Conservation (phyloP, 2,797 vertebrate genomes). For the Enteromius anoplus region DNA sequence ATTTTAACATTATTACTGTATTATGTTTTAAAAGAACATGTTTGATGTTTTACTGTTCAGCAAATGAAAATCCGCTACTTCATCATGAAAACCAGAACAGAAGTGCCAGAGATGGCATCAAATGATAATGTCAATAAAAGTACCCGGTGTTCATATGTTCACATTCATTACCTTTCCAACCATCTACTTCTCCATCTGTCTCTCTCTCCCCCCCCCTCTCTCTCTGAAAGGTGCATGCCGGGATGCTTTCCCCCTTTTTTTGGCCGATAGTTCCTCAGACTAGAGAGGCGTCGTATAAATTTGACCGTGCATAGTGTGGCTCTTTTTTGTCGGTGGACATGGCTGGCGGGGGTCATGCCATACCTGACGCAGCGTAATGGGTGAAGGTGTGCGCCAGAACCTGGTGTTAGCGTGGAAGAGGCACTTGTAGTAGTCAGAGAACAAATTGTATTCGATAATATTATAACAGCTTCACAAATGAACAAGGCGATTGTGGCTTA, state of each 20-base stretch:
- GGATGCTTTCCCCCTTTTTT: too few species aligned
- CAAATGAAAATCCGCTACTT: conserved; percentile 21
- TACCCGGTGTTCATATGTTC: neutral
- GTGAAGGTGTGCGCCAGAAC: neutral
- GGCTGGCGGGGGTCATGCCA: neutral
- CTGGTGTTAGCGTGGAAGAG: too few species aligned
- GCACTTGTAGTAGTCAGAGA: too few species aligned
- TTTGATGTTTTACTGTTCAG: neutral
- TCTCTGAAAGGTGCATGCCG: neutral
- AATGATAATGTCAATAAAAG: conserved; percentile 20
- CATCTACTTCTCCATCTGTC: neutral
- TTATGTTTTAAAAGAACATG: neutral
- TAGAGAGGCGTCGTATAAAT: neutral
- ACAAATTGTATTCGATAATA: neutral
- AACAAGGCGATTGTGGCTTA: neutral
- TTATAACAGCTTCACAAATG: neutral
- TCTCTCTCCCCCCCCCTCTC: conserved; percentile 1
- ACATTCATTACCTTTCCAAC: conserved; percentile 1
- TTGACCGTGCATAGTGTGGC: neutral
- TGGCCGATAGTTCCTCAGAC: neutral
- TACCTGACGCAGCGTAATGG: neutral
- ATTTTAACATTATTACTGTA: neutral
- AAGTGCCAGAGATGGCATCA: conserved; percentile 1
- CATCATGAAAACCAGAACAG: conserved; percentile 1
- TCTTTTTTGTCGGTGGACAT: neutral